Percentiles rank a stretch among this genome's conserved stretches.
Evolutionary conservation across 2,113 vertebrate genomes (phyloP).

Genomic region (Plestiodon gilberti): DNA sequence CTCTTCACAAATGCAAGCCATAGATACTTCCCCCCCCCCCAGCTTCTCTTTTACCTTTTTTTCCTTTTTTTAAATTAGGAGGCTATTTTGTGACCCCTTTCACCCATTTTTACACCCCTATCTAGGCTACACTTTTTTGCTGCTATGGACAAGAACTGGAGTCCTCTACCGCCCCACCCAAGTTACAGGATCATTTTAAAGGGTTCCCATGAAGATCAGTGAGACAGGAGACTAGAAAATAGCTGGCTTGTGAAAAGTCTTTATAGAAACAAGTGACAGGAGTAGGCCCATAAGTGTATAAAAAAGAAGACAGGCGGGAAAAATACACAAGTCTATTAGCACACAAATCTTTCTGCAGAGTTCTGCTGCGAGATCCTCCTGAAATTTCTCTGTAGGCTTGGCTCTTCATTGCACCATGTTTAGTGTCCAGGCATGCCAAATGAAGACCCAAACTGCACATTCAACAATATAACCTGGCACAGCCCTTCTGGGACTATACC

Average conservation of each 20-base stretch:
- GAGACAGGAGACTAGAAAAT: not conserved
- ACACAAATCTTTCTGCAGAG: not conserved
- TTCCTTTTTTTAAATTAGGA: too few relatives aligned
- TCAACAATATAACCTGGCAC: not conserved
- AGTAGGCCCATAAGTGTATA: not conserved
- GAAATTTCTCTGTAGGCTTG: not conserved
- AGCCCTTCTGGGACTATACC: not conserved
- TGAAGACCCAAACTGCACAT: not conserved
- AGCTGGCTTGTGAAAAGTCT: slow-evolving; percentile 10
- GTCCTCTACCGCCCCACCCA: not conserved
- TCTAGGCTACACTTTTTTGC: not conserved
- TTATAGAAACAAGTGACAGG: slow-evolving; percentile 25
- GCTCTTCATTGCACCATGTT: not conserved
- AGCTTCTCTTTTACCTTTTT: too few relatives aligned
- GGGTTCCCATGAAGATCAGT: not conserved
- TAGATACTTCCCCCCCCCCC: too few relatives aligned
- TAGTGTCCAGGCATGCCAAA: accelerated
- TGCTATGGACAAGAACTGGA: too few relatives aligned
- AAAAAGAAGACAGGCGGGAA: slow-evolving; percentile 3
- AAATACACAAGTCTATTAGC: not conserved
- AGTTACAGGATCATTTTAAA: not conserved
- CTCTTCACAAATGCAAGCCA: too few relatives aligned
- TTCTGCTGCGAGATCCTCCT: not conserved
- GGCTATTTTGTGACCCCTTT: not conserved
- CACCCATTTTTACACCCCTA: not conserved